A percentile compares a stretch with the other conserved stretches of the same genome.
Conservation (phyloP, 1,140 invertebrate species). For the silkworm (Bombyx mori) region DNA sequence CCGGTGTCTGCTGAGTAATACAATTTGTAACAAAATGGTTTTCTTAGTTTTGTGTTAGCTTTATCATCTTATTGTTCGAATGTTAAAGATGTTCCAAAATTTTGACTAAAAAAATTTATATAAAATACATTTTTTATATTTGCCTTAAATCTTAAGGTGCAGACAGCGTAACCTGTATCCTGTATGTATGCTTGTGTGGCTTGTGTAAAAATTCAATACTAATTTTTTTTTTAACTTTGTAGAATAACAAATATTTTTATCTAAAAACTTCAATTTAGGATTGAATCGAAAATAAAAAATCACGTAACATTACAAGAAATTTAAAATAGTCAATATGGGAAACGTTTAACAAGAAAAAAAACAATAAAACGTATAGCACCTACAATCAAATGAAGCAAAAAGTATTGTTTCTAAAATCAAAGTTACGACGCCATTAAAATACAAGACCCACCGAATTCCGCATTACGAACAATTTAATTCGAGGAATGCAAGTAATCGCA, state of each 20-base stretch:
- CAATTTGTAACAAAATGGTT: neutral
- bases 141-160: neutral
- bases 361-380: neutral
- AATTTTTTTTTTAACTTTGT: too few relatives aligned
- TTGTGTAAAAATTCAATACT: too few relatives aligned
- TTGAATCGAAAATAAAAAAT: too few relatives aligned
- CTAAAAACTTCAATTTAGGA: too few relatives aligned
- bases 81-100: neutral
- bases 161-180: too few relatives aligned
- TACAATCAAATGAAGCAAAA: too few relatives aligned
- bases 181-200: too few relatives aligned
- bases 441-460: too few relatives aligned
- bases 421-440: too few relatives aligned
- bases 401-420: too few relatives aligned
- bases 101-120: neutral
- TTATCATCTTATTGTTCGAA: neutral
- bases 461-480: neutral
- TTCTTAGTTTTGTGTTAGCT: neutral
- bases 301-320: neutral
- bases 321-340: neutral
- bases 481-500: conserved; percentile 11
- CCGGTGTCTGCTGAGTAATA: conserved; percentile 16
- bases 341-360: neutral
- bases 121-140: neutral
- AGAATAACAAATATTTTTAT: too few relatives aligned